Base-by-base conservation (phyloP, 2,113 vertebrate species). In the Ranitomeya variabilis region DNA sequence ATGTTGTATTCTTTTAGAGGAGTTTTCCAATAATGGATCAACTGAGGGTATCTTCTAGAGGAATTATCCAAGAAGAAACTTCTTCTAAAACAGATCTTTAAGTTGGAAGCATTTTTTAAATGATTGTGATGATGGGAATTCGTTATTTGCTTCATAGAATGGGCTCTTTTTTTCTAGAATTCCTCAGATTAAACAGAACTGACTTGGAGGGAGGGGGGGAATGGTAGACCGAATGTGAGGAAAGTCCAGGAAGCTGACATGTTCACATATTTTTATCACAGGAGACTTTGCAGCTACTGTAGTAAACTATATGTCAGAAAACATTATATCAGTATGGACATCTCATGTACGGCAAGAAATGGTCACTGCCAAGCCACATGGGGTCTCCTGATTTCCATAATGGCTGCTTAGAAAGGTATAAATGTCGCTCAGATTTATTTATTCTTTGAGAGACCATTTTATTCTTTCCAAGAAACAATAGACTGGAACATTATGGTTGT, bases 331-430 rank as follows among this genome's bases (percentile, higher is more conserved):
- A 64, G n/a, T 60, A 51, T 19, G 19, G 60, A 45, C 31, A n/a
- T 67, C 81, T 37, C 81, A 26, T 4, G 19, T 6, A 80, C n/a
- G 18, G 74, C 45, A 45, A 51, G 73, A 51, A 37, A 19, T 4
- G 31, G 26, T 80, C 55, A 12, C 14, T 80, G 78, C 78, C 78
- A 80, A 80, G n/a, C 79, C 57, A 18, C 31, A 57, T 57, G 79
- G 57, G 79, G 55, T 57, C 54, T 60, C 3, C 18, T 14, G 12
- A 83, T 52, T 83, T 62, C 59, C 81, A 83, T 37, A 83, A 45
- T 83, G 59, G 7, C 71, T 74, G 45, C 7, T 31, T 45, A 8
- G 71, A 26, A 19, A 45, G 71, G 37, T 74, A 74, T 7, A 45
- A 18, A 19, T 45, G 71, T 74, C 37, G 14, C 31, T 74, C 71